Evolutionary conservation across 2,797 vertebrate genomes (phyloP).

Genomic region (Cyprinodon diabolis): DNA sequence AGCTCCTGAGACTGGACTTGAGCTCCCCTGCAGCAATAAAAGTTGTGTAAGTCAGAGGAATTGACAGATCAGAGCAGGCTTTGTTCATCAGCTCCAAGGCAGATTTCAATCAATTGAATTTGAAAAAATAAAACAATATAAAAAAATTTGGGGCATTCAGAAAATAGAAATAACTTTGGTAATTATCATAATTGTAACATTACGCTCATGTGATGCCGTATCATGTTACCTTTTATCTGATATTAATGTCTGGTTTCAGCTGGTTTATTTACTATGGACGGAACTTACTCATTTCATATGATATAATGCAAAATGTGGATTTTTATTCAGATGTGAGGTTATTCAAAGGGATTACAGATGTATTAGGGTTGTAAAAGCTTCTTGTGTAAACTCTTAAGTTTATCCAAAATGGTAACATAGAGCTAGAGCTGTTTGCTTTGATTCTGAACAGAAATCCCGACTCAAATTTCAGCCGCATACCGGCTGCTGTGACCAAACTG

Average conservation of each 20-base stretch:
- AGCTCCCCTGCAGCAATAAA: too few relatives aligned
- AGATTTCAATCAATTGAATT: too few relatives aligned
- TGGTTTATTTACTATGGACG: background rate
- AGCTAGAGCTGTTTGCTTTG: conserved; percentile 40
- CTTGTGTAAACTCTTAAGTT: conserved; percentile 17
- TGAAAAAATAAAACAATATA: too few relatives aligned
- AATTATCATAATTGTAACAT: too few relatives aligned
- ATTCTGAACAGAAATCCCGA: conserved; percentile 38
- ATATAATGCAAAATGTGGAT: background rate
- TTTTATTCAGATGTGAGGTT: background rate
- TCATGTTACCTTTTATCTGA: background rate
- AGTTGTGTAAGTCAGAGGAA: too few relatives aligned
- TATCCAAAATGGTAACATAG: conserved; percentile 34
- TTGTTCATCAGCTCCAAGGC: too few relatives aligned
- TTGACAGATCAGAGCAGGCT: too few relatives aligned
- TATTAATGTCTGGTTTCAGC: conserved; percentile 2
- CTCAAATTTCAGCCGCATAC: conserved; percentile 33
- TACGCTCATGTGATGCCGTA: background rate
- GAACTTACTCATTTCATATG: background rate
- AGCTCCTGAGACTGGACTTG: too few relatives aligned
- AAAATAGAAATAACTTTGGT: too few relatives aligned
- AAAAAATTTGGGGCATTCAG: too few relatives aligned
- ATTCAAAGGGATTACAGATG: conserved; percentile 28
- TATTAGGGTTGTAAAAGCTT: conserved; percentile 29
- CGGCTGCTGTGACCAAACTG: conserved; percentile 73